Base-by-base conservation (phyloP, 92 coral and sea anemone genomes). In the Zoanthus sociatus region DNA sequence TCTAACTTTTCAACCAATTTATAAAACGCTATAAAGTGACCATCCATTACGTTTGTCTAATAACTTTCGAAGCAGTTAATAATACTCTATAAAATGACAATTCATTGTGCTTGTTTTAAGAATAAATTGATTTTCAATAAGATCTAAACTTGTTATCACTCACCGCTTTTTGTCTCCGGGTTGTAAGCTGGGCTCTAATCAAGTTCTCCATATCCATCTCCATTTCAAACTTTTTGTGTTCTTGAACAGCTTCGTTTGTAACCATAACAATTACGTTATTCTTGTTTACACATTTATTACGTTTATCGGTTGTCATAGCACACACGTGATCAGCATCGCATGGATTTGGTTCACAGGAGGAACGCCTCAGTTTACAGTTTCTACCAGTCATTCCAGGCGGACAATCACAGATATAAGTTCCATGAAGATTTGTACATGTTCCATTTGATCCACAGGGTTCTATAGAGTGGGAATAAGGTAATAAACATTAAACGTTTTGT, bases 381-480 rank as follows among this genome's bases (percentile, higher is more conserved):
- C 82, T 53, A 0, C 82, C 82, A 13, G 82, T 77, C 12, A 16
- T 32, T 33, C 60, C 61, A 9, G 42, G 47, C 9, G 67, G 82
- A 48, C 82, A 77, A 0, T 54, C 42, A 18, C 82, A 77, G 26
- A 5, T 77, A 26, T 77, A 77, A 26, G 21, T 54, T 13, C 82
- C 82, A 30, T 21, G 5, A 53, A 55, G 30, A 31, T 77, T 77
- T 54, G 53, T 66, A 18, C 82, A 77, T 30, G 82, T 77, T 16
- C 82, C 82, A 16, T 77, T 77, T 51, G 67, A 26, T 12, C 82
- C 68, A 63, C 82, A 77, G 58, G 82, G 82, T 4, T 18, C 82
- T 77, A 63, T 77, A 31, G 47, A 77, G 47, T 9, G 30, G 37
- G 47, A 18, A 53, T 5, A 17, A 63, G 69, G 18, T 20, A 63